phyloP scores from a whole-genome alignment of 2,888 invertebrate species.

The Aleiodes leptofemur region DNA sequence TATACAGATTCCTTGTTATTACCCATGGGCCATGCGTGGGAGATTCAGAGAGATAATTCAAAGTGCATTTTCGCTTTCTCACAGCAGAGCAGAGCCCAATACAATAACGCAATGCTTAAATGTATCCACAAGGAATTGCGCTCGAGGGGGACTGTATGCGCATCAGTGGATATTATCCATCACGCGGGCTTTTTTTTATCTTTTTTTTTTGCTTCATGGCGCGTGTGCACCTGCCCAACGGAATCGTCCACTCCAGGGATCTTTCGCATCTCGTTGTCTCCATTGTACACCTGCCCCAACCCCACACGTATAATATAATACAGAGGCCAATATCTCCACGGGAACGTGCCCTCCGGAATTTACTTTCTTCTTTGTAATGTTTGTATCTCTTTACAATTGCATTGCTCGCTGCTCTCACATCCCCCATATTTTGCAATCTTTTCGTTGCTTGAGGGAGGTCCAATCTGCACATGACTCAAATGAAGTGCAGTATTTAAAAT shows the following conservation, averaged over 20 bases:
- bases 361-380: neutral
- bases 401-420: neutral
- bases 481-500: neutral
- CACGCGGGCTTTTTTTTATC: neutral
- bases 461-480: neutral
- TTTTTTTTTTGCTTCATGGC: conserved; percentile 17
- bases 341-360: conserved; percentile 4
- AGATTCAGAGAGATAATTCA: conserved; percentile 29
- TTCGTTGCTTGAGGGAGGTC: neutral
- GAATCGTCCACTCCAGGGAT: conserved; percentile 2
- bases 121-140: conserved; percentile 20
- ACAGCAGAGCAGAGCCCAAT: neutral
- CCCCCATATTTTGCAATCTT: neutral
- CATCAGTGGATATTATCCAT: conserved; percentile 36
- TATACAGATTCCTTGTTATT: conserved; percentile 3
- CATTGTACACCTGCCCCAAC: conserved; percentile 30
- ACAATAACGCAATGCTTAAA: conserved; percentile 14
- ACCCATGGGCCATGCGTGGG: conserved; percentile 24
- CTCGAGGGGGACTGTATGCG: conserved; percentile 30
- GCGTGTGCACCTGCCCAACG: conserved; percentile 23
- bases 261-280: conserved; percentile 29
- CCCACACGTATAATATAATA: conserved; percentile 9
- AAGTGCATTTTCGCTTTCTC: conserved; percentile 20
- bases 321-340: conserved; percentile 12
- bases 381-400: conserved; percentile 10